Evolutionary conservation across 1,140 invertebrate species (phyloP).

Genomic region (Cherax destructor): DNA sequence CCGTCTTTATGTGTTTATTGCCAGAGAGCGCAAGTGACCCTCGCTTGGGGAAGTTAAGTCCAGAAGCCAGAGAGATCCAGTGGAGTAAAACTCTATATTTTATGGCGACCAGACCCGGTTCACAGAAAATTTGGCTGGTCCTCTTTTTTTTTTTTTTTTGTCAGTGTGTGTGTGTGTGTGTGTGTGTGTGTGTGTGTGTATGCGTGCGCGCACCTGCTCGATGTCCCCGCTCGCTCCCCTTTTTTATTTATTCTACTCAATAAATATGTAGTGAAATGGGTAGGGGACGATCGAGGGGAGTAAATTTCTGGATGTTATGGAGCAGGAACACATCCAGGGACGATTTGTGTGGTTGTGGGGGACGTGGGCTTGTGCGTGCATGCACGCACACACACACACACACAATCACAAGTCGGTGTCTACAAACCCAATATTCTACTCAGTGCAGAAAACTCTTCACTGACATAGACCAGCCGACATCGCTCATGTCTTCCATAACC

Average conservation of each 20-base stretch:
- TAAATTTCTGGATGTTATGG: slow-evolving; percentile 18
- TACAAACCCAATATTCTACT: too few relatives aligned
- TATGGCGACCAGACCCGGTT: background rate
- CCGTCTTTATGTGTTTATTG: slow-evolving; percentile 43
- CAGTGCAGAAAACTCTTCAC: too few relatives aligned
- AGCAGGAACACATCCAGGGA: background rate
- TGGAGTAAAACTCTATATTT: slow-evolving; percentile 15
- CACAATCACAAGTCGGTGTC: too few relatives aligned
- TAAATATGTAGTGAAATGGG: slow-evolving; percentile 17
- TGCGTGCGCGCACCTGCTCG: too few relatives aligned
- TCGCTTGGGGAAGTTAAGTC: slow-evolving; percentile 11
- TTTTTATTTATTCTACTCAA: slow-evolving; percentile 27
- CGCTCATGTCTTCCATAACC: too few relatives aligned
- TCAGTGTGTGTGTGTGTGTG: too few relatives aligned
- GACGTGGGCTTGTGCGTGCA: background rate
- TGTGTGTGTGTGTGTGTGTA: too few relatives aligned
- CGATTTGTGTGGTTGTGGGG: background rate
- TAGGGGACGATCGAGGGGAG: slow-evolving; percentile 7
- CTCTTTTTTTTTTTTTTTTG: too few relatives aligned
- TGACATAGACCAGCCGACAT: too few relatives aligned
- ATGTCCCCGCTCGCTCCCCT: background rate
- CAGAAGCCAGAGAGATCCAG: background rate
- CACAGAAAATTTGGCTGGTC: background rate
- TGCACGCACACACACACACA: too few relatives aligned
- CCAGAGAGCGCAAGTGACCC: slow-evolving; percentile 26